Percentiles rank a stretch among this genome's conserved stretches.
These are phyloP conservation scores for Geococcyx californianus DNA, from an alignment of 2,113 vertebrate species.

Conservation along the genomic window DNA sequence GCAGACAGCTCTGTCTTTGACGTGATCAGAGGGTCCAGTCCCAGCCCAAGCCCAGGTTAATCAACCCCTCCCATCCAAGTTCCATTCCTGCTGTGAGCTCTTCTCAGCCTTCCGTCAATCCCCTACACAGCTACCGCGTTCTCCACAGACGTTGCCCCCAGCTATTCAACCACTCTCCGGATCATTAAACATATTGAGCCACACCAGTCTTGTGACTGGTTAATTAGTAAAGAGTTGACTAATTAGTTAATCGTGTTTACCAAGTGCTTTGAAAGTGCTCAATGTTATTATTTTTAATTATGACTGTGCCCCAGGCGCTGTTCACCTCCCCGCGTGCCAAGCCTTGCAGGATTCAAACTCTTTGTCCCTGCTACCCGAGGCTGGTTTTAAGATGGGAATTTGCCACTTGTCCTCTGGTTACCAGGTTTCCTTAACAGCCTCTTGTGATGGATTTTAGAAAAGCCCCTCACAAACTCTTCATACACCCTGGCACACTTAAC, in stretches of 20 bases:
- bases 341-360: background rate
- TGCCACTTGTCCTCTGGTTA: background rate
- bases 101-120: background rate
- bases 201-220: constrained; percentile 56
- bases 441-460: background rate
- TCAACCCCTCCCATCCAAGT: background rate
- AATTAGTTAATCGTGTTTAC: constrained; percentile 67
- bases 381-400: background rate
- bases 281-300: constrained; percentile 50
- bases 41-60: background rate
- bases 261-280: constrained; percentile 35
- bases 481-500: background rate
- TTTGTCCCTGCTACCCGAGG: background rate
- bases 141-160: background rate
- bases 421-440: background rate
- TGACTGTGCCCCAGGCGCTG: background rate
- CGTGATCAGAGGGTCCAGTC: background rate
- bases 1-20: background rate
- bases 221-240: constrained; percentile 65
- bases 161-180: constrained; percentile 46
- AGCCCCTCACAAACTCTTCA: background rate
- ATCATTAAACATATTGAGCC: constrained; percentile 63
- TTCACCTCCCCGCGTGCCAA: background rate
- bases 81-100: background rate
- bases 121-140: background rate